Evolutionary conservation across 2,888 invertebrate genomes (phyloP).

Genomic region (Micropterix aruncella): DNA sequence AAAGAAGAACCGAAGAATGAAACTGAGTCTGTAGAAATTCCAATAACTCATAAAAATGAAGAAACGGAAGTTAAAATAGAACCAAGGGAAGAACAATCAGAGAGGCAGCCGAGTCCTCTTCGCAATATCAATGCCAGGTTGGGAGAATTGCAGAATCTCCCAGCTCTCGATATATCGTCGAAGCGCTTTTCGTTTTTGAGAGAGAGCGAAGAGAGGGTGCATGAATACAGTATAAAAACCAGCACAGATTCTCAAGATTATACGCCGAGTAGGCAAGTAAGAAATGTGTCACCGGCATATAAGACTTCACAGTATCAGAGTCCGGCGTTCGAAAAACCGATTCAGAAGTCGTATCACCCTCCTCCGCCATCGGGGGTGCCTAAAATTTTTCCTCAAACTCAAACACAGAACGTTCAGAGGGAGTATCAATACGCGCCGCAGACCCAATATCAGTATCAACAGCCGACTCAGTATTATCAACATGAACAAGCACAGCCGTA

Average conservation of each 20-base stretch:
- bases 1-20: not conserved
- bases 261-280: not conserved
- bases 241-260: not conserved
- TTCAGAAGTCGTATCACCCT: slow-evolving; percentile 22
- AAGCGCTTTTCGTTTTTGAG: slow-evolving; percentile 14
- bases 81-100: not conserved
- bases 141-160: slow-evolving; percentile 9
- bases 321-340: slow-evolving; percentile 15
- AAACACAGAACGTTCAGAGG: not conserved
- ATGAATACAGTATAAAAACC: slow-evolving; percentile 19
- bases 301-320: slow-evolving; percentile 16
- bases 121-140: not conserved
- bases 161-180: slow-evolving; percentile 10
- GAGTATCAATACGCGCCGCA: not conserved
- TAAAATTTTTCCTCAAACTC: slow-evolving; percentile 24
- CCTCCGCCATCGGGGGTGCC: not conserved
- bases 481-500: not conserved
- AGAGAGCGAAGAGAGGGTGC: slow-evolving; percentile 30
- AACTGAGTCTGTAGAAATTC: no score
- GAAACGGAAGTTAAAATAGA: not conserved
- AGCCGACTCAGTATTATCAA: not conserved
- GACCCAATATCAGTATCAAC: not conserved
- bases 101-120: not conserved
- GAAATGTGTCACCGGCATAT: not conserved
- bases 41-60: not conserved